Base-by-base conservation (phyloP, 2,797 vertebrate species). In the Sebastes itinus region DNA sequence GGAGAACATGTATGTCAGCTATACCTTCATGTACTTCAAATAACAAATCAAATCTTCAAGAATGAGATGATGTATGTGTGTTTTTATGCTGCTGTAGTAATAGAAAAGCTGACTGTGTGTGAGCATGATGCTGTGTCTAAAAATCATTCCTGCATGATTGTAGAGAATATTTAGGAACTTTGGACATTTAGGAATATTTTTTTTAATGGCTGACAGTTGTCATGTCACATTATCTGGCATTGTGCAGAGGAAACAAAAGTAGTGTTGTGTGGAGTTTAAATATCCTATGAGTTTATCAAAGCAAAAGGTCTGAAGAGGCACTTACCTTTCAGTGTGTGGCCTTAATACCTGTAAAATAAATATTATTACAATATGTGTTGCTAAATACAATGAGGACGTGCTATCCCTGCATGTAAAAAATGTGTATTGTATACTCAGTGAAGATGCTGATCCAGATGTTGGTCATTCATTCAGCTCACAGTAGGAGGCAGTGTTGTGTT, bases 401-500 rank as follows among this genome's bases (percentile, higher is more conserved):
- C 12, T 55, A 5, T 46, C 35, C 32, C 33, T 28, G 5, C 16
- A 49, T 30, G 13, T 38, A 4, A 12, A n/a, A 38, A 27, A 18
- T 46, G 16, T 22, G 16, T 10, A 12, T 10, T 38, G 8, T 2
- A 12, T 6, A 22, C 23, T n/a, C 35, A 33, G 8, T 70, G 60
- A 28, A 42, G 1, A 33, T 28, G 49, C 46, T 23, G 20, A 30
- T 18, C 7, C 16, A 49, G 38, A 6, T 25, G 66, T 23, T 33
- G 69, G 27, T 16, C 35, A 33, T 73, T 70, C 22, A 5, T 8
- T 71, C 62, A 71, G 30, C 68, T 25, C 14, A 89, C 94, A 94
- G 91, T 86, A 92, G 94, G 84, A 89, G 94, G 92, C 92, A 92
- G 83, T 89, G 87, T 91, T 82, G 90, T 64, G 86, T 83, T 67